phyloP scores from a whole-genome alignment of 2,113 vertebrate species.

The Bubo scandiacus region DNA sequence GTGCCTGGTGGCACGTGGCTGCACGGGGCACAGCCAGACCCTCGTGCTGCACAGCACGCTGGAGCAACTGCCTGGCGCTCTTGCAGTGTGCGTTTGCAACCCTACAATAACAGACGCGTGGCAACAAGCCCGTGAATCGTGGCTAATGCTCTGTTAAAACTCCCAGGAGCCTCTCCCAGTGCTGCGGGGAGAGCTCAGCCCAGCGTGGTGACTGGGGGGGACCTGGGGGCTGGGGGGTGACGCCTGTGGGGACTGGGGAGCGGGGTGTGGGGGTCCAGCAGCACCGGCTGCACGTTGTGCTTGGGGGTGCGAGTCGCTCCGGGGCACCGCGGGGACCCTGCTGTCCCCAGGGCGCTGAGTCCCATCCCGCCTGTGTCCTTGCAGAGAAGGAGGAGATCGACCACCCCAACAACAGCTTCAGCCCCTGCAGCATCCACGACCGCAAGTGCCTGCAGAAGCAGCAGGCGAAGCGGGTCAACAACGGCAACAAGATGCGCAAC shows the following conservation, averaged over 20 bases:
- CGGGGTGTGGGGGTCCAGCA: not conserved
- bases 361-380: not conserved
- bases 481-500: conserved; percentile 83
- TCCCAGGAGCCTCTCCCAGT: not conserved
- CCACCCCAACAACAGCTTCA: conserved; percentile 89
- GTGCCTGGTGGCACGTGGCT: not conserved
- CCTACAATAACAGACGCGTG: not conserved
- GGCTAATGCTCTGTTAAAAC: not conserved
- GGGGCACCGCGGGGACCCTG: accelerated
- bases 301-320: not conserved
- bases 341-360: not conserved
- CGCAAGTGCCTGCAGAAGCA: conserved; percentile 90
- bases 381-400: conserved; percentile 85
- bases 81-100: accelerated
- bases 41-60: accelerated
- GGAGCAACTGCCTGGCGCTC: not conserved
- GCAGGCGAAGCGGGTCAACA: conserved; percentile 76
- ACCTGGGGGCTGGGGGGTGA: not conserved
- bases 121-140: not conserved
- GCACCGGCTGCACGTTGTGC: accelerated
- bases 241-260: accelerated
- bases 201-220: not conserved
- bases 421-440: conserved; percentile 87
- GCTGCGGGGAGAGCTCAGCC: not conserved
- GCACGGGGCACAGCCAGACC: not conserved